phyloP scores from a whole-genome alignment of 2,113 vertebrate genomes.

The Gila orcuttii region DNA sequence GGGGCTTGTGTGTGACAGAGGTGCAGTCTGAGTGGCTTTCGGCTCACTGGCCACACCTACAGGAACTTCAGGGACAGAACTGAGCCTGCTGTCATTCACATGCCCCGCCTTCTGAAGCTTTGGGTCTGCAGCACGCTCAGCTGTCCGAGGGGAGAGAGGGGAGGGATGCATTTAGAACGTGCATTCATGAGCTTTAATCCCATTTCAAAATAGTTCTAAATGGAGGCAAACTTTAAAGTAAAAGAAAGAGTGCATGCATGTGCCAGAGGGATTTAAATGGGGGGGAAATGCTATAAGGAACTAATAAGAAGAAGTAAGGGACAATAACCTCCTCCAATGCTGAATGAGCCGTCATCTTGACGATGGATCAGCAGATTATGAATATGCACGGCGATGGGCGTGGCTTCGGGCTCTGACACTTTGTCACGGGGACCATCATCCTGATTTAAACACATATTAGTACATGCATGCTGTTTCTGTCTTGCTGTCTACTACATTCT shows the following conservation, averaged over 20 bases:
- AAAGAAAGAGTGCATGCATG: slow-evolving; percentile 9
- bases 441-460: slow-evolving; percentile 66
- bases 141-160: slow-evolving; percentile 58
- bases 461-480: background rate
- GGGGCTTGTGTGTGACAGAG: slow-evolving; percentile 64
- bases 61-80: slow-evolving; percentile 58
- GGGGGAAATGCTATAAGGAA: background rate
- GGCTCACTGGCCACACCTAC: slow-evolving; percentile 58
- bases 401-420: slow-evolving; percentile 72
- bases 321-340: slow-evolving; percentile 88
- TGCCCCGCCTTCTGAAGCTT: slow-evolving; percentile 56
- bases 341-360: slow-evolving; percentile 90
- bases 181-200: slow-evolving; percentile 16
- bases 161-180: slow-evolving; percentile 16
- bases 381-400: slow-evolving; percentile 84
- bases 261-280: background rate
- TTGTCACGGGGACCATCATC: slow-evolving; percentile 86
- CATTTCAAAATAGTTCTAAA: slow-evolving; percentile 7
- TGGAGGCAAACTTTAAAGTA: background rate
- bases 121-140: slow-evolving; percentile 52
- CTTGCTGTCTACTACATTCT: background rate
- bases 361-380: slow-evolving; percentile 88
- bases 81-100: slow-evolving; percentile 57
- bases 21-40: slow-evolving; percentile 81
- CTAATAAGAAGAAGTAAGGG: slow-evolving; percentile 1